Conservation (phyloP, 2,888 invertebrate species). For the Agriopis marginaria region DNA sequence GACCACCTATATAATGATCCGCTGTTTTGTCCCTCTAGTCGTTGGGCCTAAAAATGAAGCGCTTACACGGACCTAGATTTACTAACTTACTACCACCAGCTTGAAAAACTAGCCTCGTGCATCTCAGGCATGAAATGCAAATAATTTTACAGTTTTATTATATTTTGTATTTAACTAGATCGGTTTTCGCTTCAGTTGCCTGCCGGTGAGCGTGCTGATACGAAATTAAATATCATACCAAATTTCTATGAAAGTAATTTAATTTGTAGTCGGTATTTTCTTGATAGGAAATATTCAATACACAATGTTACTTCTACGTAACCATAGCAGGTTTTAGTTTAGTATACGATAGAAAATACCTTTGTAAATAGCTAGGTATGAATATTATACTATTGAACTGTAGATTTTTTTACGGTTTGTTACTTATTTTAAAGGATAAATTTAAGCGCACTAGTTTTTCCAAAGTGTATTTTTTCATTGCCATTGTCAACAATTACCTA, state of each 20-base stretch:
- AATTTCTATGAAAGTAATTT: slow-evolving; percentile 48
- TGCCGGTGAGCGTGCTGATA: slow-evolving; percentile 42
- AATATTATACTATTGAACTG: slow-evolving; percentile 12
- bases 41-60: too few species aligned
- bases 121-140: not conserved
- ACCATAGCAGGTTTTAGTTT: slow-evolving; percentile 32
- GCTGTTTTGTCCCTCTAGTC: too few species aligned
- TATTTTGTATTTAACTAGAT: slow-evolving; percentile 53
- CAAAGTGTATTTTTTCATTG: not conserved
- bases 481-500: not conserved
- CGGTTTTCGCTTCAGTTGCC: slow-evolving; percentile 43
- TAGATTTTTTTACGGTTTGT: slow-evolving; percentile 38
- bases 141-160: slow-evolving; percentile 61
- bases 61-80: not conserved
- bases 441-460: slow-evolving; percentile 29
- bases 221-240: slow-evolving; percentile 51
- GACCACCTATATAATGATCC: too few species aligned
- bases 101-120: not conserved
- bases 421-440: slow-evolving; percentile 34
- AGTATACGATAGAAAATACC: slow-evolving; percentile 14
- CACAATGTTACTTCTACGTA: slow-evolving; percentile 19
- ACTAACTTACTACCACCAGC: not conserved
- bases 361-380: slow-evolving; percentile 36
- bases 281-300: slow-evolving; percentile 21
- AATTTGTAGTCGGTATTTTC: slow-evolving; percentile 38